These are phyloP conservation scores for Istiophorus platypterus DNA, from an alignment of 2,113 vertebrate genomes.

Conservation along the genomic window DNA sequence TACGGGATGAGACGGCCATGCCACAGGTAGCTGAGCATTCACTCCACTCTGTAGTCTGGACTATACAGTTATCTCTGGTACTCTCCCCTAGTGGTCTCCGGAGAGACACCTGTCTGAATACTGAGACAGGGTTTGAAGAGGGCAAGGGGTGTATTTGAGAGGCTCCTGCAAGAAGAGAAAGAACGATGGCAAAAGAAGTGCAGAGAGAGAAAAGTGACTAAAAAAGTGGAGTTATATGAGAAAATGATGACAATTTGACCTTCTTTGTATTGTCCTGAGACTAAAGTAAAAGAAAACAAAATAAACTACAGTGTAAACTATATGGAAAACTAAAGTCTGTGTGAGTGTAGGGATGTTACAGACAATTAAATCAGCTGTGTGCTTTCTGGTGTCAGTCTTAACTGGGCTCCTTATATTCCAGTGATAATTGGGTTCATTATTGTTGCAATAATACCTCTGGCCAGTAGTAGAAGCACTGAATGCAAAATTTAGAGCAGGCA, in stretches of 20 bases:
- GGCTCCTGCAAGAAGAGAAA: conserved; percentile 22
- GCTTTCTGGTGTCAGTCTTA: too few relatives aligned
- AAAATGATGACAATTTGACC: not conserved
- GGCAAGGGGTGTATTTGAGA: conserved; percentile 53
- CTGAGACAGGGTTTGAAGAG: conserved; percentile 49
- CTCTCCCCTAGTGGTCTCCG: conserved; percentile 54
- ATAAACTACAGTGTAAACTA: not conserved
- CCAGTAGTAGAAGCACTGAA: too few relatives aligned
- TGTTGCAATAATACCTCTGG: too few relatives aligned
- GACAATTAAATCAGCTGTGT: too few relatives aligned
- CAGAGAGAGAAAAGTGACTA: not conserved
- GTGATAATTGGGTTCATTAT: too few relatives aligned
- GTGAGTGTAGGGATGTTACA: too few relatives aligned
- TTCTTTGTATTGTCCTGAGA: not conserved
- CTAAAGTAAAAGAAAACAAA: not conserved
- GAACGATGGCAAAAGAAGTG: not conserved
- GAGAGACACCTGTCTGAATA: conserved; percentile 70
- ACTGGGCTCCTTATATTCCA: too few relatives aligned
- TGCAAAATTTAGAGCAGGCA: too few relatives aligned
- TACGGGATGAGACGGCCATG: conserved; percentile 84
- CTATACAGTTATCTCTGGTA: conserved; percentile 85
- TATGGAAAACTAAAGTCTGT: not conserved
- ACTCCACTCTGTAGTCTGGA: conserved; percentile 86
- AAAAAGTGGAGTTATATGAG: not conserved
- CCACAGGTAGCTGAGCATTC: conserved; percentile 85